A percentile compares a stretch with the other conserved stretches of the same genome.
phyloP scores from a whole-genome alignment of 2,797 vertebrate genomes.

The Peromyscus eremicus region DNA sequence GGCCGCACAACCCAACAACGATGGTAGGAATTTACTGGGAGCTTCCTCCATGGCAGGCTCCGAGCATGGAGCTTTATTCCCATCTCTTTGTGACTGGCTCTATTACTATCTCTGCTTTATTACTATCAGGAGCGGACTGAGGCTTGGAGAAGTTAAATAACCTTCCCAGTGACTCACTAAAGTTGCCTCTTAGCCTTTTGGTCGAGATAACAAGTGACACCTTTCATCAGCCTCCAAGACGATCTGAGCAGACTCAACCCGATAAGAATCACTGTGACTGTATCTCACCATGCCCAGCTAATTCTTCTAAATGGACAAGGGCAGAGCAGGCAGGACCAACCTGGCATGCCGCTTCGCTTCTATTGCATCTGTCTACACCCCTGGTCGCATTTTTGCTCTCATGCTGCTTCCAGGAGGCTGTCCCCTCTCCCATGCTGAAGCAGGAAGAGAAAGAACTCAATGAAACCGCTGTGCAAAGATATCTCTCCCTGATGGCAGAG shows the following conservation, averaged over 20 bases:
- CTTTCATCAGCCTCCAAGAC: neutral
- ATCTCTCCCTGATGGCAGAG: neutral
- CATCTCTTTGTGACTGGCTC: neutral
- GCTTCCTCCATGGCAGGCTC: neutral
- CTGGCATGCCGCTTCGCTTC: neutral
- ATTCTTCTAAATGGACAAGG: neutral
- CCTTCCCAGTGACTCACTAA: neutral
- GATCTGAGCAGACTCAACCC: neutral
- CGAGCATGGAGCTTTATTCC: neutral
- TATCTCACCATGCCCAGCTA: neutral
- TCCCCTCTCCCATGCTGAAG: neutral
- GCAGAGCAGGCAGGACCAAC: neutral
- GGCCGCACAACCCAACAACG: neutral
- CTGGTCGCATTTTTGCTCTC: neutral
- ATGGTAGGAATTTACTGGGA: neutral
- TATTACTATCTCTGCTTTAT: neutral
- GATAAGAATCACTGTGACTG: neutral
- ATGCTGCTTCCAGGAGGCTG: neutral
- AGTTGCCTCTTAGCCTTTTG: neutral
- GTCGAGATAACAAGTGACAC: neutral
- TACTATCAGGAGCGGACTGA: slow-evolving; percentile 3
- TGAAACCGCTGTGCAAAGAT: neutral
- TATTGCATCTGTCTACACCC: neutral
- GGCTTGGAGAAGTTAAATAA: neutral
- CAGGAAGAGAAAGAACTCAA: neutral